These are phyloP conservation scores for Porphyrio hochstetteri DNA, from an alignment of 2,113 vertebrate genomes.

Conservation along the genomic window DNA sequence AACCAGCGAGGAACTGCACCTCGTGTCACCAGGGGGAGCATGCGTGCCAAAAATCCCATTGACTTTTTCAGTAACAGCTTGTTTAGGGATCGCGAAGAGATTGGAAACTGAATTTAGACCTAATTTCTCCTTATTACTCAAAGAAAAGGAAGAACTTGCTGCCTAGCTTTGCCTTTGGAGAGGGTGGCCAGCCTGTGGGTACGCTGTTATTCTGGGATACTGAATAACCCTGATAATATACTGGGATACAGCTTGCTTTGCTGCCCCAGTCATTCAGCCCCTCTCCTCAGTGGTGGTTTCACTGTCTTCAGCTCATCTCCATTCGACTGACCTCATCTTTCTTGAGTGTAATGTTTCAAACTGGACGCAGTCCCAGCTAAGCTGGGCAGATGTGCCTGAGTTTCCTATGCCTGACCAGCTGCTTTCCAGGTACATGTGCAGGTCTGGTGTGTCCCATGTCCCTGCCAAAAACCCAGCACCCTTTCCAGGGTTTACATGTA, in stretches of 20 bases:
- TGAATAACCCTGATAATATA: no score
- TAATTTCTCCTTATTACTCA: neutral
- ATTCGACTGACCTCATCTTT: accelerated
- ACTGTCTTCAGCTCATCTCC: neutral
- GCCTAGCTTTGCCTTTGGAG: neutral
- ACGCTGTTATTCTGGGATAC: neutral
- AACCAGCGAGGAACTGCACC: neutral
- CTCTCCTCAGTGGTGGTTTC: accelerated
- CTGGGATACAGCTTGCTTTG: neutral
- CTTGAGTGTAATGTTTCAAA: neutral
- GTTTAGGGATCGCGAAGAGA: neutral
- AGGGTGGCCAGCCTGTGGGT: neutral
- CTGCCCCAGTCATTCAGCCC: accelerated
- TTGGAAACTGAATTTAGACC: neutral
- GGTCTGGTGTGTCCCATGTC: neutral
- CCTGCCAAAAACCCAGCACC: accelerated
- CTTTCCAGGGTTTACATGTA: neutral
- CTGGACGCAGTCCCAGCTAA: neutral
- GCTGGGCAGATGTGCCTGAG: accelerated
- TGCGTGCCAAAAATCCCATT: neutral
- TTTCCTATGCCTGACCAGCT: neutral
- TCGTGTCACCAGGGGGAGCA: conserved; percentile 65
- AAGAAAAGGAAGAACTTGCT: neutral
- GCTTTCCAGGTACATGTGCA: neutral
- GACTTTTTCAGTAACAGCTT: neutral